A percentile compares a stretch with the other conserved stretches of the same genome.
Conservation (phyloP, 2,113 vertebrate species). For the Neotoma lepida region DNA sequence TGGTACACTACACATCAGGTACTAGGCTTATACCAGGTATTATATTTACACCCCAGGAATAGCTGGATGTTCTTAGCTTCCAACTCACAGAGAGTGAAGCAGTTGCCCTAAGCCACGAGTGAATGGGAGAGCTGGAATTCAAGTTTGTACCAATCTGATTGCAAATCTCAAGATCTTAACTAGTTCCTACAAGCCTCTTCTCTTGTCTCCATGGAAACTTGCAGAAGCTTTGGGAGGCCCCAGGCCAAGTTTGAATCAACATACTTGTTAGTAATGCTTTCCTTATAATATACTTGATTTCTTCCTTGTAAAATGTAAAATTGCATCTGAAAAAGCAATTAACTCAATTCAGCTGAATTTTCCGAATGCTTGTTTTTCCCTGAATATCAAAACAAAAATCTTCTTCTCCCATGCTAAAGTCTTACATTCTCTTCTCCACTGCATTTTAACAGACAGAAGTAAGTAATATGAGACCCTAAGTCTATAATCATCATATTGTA, state of each 20-base stretch:
- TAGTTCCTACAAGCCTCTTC: background rate
- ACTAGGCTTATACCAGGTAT: background rate
- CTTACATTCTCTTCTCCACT: background rate
- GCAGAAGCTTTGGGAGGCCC: background rate
- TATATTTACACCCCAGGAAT: background rate
- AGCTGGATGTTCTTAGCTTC: background rate
- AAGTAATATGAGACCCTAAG: background rate
- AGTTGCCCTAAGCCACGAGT: background rate
- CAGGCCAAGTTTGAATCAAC: constrained; percentile 32
- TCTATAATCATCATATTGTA: background rate
- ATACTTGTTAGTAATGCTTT: constrained; percentile 31
- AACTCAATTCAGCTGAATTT: constrained; percentile 8
- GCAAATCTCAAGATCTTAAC: background rate
- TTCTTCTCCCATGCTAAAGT: constrained; percentile 14
- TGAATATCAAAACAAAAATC: constrained; percentile 14
- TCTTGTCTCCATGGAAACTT: background rate
- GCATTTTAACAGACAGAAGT: constrained; percentile 28
- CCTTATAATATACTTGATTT: constrained; percentile 29
- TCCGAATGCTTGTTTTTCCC: constrained; percentile 33
- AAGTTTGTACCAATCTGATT: background rate
- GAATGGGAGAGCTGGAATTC: background rate
- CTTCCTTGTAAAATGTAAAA: constrained; percentile 3
- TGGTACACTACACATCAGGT: background rate
- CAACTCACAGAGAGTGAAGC: background rate
- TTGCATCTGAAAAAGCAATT: constrained; percentile 24